Conservation (phyloP, 2,888 invertebrate genomes). For the Latrodectus elegans region DNA sequence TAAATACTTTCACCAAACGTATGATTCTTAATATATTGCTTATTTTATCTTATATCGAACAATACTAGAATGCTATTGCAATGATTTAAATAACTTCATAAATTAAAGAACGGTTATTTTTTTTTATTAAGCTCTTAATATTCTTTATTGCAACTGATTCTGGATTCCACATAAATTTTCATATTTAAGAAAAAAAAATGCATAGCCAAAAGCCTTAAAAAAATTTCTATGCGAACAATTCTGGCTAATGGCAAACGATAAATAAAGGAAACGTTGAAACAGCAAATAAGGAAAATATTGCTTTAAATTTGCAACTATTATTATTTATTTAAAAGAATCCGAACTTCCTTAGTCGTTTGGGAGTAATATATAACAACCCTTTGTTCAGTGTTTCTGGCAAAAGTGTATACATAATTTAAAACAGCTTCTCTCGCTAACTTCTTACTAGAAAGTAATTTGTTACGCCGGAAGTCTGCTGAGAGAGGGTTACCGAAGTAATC, state of each 20-base stretch:
- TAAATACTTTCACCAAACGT: too few relatives aligned
- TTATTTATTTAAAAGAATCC: constrained; percentile 52
- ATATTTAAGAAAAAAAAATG: too few relatives aligned
- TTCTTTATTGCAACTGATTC: too few relatives aligned
- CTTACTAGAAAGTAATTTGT: constrained; percentile 65
- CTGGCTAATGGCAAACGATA: not conserved
- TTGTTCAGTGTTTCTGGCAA: not conserved
- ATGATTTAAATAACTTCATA: too few relatives aligned
- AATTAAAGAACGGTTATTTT: too few relatives aligned
- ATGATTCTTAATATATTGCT: too few relatives aligned
- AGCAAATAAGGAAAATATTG: not conserved
- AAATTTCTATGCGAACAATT: not conserved
- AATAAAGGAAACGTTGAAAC: not conserved
- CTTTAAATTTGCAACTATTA: constrained; percentile 3
- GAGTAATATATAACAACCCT: constrained; percentile 20
- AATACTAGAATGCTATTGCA: too few relatives aligned
- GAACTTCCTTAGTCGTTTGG: not conserved
- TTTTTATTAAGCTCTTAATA: too few relatives aligned
- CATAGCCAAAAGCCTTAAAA: not conserved
- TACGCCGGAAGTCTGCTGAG: constrained; percentile 20
- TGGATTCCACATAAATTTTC: too few relatives aligned
- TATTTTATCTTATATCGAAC: too few relatives aligned
- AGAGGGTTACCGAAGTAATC: constrained; percentile 56
- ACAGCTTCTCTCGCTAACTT: constrained; percentile 28
- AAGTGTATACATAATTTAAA: constrained; percentile 62